Percentiles rank a stretch among this genome's conserved stretches.
Evolutionary conservation across 2,888 invertebrate species (phyloP).

Genomic region (Apoderus coryli): DNA sequence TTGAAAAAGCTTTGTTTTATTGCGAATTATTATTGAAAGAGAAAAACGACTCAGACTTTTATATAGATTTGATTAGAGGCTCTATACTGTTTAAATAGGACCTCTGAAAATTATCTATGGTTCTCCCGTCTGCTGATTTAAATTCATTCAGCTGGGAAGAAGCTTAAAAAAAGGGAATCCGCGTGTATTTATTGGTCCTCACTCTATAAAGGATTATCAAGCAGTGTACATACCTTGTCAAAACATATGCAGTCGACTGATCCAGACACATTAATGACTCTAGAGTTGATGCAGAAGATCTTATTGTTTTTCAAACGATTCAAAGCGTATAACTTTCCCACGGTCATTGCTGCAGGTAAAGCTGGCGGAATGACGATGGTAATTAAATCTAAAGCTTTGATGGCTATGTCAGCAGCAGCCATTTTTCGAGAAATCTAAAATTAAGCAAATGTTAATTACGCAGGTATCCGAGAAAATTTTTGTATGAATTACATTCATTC

Average conservation of each 20-base stretch:
- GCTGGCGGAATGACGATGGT: constrained; percentile 94
- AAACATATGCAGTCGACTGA: constrained; percentile 81
- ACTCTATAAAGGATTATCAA: no score
- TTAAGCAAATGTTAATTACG: constrained; percentile 2
- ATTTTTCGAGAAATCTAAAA: constrained; percentile 45
- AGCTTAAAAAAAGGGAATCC: no score
- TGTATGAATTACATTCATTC: constrained; percentile 4
- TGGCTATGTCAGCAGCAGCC: constrained; percentile 44
- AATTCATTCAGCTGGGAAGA: no score
- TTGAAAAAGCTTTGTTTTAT: no score
- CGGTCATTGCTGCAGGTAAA: constrained; percentile 91
- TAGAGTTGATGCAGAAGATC: constrained; percentile 84
- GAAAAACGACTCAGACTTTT: no score
- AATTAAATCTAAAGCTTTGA: constrained; percentile 82
- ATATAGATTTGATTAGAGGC: no score
- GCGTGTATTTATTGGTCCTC: no score
- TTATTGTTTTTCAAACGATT: constrained; percentile 57
- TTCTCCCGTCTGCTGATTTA: no score
- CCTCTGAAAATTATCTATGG: no score
- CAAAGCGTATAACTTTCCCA: constrained; percentile 86
- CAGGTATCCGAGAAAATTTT: background rate
- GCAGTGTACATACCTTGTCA: constrained; percentile 56
- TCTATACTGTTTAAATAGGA: no score
- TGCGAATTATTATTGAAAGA: no score
- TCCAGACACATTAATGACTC: constrained; percentile 87